Conservation (phyloP, 2,888 invertebrate genomes). For the Epistrophe eligans region DNA sequence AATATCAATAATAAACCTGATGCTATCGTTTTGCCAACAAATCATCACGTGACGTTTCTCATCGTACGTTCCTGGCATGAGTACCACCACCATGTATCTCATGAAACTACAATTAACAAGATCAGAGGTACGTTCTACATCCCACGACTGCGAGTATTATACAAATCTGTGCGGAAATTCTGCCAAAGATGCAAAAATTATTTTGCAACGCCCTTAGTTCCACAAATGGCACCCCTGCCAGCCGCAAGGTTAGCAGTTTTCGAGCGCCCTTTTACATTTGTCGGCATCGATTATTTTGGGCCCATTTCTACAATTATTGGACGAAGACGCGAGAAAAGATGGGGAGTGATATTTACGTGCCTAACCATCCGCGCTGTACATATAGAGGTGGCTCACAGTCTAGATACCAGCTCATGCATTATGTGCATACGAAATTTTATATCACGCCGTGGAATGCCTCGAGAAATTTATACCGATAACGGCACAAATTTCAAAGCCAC, state of each 20-base stretch:
- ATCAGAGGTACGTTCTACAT: conserved; percentile 67
- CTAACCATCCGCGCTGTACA: conserved; percentile 72
- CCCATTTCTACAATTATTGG: conserved; percentile 62
- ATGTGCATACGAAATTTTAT: conserved; percentile 59
- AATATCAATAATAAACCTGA: conserved; percentile 39
- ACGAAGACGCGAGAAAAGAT: conserved; percentile 68
- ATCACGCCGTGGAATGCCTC: conserved; percentile 60
- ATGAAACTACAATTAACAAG: conserved; percentile 63
- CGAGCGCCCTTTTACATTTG: conserved; percentile 69
- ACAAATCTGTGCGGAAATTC: conserved; percentile 53
- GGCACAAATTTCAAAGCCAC: conserved; percentile 60
- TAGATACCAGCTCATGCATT: conserved; percentile 58
- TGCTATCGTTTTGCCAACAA: conserved; percentile 37
- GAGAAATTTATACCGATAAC: conserved; percentile 2
- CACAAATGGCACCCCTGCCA: conserved; percentile 62
- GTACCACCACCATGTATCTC: conserved; percentile 58
- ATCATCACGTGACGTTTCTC: conserved; percentile 57
- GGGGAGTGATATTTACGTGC: conserved; percentile 75
- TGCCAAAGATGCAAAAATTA: conserved; percentile 71
- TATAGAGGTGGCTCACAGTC: conserved; percentile 68
- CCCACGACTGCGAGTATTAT: conserved; percentile 59
- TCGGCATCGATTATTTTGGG: conserved; percentile 77
- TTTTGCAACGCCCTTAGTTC: conserved; percentile 28
- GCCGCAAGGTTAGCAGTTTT: background rate
- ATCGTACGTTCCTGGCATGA: conserved; percentile 57